Evolutionary conservation across 2,113 vertebrate genomes (phyloP).

Genomic region (Phaethon lepturus): DNA sequence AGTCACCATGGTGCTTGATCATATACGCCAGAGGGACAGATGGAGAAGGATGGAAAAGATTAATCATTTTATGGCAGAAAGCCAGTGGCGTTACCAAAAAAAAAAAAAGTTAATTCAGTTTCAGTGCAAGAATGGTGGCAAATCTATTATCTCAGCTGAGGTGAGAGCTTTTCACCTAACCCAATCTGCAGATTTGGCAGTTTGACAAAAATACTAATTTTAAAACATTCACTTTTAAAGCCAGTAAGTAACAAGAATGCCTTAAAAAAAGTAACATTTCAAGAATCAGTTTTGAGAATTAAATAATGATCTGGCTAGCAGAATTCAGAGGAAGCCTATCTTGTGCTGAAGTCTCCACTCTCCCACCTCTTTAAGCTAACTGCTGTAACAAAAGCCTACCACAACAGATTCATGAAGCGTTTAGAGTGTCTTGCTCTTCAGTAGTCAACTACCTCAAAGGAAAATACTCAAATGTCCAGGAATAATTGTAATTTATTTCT

Average conservation of each 20-base stretch:
- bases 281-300: not conserved
- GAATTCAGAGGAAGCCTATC: not conserved
- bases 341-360: not conserved
- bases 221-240: not conserved
- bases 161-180: not conserved
- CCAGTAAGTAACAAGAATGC: not conserved
- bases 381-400: not conserved
- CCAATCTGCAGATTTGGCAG: not conserved
- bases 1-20: conserved; percentile 10
- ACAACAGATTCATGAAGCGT: not conserved
- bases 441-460: not conserved
- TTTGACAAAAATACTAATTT: not conserved
- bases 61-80: conserved; percentile 56
- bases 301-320: not conserved
- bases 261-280: not conserved
- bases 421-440: not conserved
- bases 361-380: not conserved
- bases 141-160: not conserved
- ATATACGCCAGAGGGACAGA: conserved; percentile 55
- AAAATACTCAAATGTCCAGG: not conserved
- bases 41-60: conserved; percentile 64
- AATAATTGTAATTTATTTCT: not conserved
- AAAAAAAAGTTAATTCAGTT: not conserved
- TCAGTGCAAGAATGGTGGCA: not conserved
- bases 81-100: not conserved